Base-by-base conservation (phyloP, 64 coral and sea anemone genomes). In the Catalaphyllia jardinei region DNA sequence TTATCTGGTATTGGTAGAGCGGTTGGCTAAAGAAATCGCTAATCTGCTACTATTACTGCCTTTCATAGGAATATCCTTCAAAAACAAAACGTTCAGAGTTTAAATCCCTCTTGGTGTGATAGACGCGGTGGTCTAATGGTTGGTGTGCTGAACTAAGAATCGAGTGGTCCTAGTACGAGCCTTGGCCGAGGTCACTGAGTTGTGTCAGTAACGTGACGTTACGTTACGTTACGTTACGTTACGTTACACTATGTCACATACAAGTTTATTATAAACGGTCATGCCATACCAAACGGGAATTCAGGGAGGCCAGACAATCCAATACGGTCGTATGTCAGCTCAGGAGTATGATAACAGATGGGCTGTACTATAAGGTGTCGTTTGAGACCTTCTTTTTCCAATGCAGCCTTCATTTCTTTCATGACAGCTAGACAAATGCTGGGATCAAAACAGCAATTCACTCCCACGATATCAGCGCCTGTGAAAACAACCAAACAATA, bases 381-480 rank as follows among this genome's bases (percentile, higher is more conserved):
- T 29, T 92, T 86, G 17, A 92, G 71, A 17, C 90, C 90, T 18
- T 72, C 90, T 52, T 92, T 83, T 24, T 92, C 90, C 31, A 92
- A 33, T 3, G 73, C 90, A 28, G 52, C 61, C 64, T 92, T 92
- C 81, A 92, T 92, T 18, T 50, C 28, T 38, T 71, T 42, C 17
- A 92, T 42, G 5, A 80, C 49, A 24, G 86, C 52, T 8, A 92
- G 60, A n/a, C 82, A 86, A 22, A 77, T 67, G 11, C 84, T 72
- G 11, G 90, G 90, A 27, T 76, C 82, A 72, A 29, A 91, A 30
- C 33, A 84, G 42, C 89, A 91, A 29, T 91, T 91, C 18, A 91
- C 52, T 42, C 89, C 89, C n/a, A 91, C 60, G 74, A 91, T 80
- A 50, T 91, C 89, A 22, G 89, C 89, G 74, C 89, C 89, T 91